Percentiles rank a stretch among this genome's conserved stretches.
Conservation (phyloP, 1,140 invertebrate species). For the Lanistes nyassanus region DNA sequence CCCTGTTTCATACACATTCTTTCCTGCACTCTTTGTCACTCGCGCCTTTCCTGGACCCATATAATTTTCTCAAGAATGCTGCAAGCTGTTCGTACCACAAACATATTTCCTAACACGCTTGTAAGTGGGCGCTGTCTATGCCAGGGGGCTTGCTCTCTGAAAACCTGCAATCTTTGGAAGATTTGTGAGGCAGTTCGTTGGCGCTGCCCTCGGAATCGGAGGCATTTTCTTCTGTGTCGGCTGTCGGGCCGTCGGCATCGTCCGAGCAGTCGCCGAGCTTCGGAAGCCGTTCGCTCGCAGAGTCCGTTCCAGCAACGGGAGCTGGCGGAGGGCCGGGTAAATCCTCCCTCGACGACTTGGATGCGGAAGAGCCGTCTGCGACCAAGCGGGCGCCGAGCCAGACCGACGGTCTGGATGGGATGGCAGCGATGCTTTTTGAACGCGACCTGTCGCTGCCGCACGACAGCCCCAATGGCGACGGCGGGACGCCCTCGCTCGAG, state of each 20-base stretch:
- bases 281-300: too few relatives aligned
- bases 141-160: not conserved
- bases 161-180: slow-evolving; percentile 12
- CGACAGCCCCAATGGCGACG: not conserved
- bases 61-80: too few relatives aligned
- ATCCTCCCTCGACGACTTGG: not conserved
- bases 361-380: not conserved
- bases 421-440: not conserved
- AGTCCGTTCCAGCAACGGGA: not conserved
- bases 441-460: not conserved
- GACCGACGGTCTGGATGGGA: not conserved
- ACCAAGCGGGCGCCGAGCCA: not conserved
- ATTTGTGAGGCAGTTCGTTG: not conserved
- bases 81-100: too few relatives aligned
- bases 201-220: not conserved
- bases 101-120: slow-evolving; percentile 1
- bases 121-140: slow-evolving; percentile 9
- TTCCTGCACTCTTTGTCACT: too few relatives aligned
- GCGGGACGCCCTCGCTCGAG: not conserved
- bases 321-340: not conserved
- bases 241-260: not conserved
- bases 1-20: too few relatives aligned
- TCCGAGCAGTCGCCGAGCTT: not conserved
- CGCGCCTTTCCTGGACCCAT: too few relatives aligned
- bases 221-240: not conserved